Evolutionary conservation across 2,113 vertebrate species (phyloP), one percentile per base, ranked within the genome.

Genomic region (Electrona antarctica): DNA sequence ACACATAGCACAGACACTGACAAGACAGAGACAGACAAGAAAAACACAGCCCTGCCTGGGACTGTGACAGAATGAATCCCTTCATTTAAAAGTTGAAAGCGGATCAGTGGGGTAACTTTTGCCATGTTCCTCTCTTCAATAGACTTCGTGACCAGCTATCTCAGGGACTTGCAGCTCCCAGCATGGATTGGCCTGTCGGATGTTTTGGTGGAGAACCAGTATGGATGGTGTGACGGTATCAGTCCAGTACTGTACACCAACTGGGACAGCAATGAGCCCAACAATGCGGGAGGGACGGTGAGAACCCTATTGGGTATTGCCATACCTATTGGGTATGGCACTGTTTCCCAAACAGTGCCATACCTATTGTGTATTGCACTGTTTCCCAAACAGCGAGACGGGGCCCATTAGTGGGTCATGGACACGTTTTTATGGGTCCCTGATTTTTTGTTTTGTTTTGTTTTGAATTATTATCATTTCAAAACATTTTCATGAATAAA

Each of bases 131-230:
- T 64, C 46, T 61, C 49, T 45, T 72, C 6, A 60, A 10, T 69
- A 94, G 93, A 94, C 76, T 93, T 94, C 83, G 90, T 94, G 50
- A 62, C 93, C 0, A 94, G 93, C 81, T 93, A 94, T 76, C 85
- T 93, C 60, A 89, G 72, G 75, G 92, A 92, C 61, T 58, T 93
- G 63, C 0, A 72, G 60, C 54, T 47, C 1, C 84, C 91, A 0
- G 77, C 87, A 1, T 94, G 93, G 93, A 94, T 94, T 3, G 93
- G 93, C 10, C 70, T 94, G 60, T 92, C 92, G 0, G 93, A 94
- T 60, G 47, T 29, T 0, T 10, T 90, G 21, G 57, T 68, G 0
- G 92, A 94, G 80, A 88, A 92, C 47, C 85, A 91, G 76, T 94
- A 93, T 11, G 86, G 89, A 7, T 94, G 93, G 92, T 90, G 80